phyloP scores from a whole-genome alignment of 2,888 invertebrate genomes.

The Drosophila macrospina region DNA sequence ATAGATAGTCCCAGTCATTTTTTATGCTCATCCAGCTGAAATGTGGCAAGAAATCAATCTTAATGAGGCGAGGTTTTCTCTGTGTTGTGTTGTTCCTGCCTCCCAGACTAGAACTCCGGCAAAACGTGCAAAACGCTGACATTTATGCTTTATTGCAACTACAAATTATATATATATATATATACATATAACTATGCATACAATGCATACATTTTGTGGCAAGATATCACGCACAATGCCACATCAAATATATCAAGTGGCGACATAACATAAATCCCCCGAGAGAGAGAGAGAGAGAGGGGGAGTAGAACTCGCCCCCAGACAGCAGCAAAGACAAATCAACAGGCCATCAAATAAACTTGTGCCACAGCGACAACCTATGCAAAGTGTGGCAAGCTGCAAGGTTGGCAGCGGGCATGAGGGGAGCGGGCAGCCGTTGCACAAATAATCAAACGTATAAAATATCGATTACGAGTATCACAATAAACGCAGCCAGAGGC shows the following conservation, averaged over 20 bases:
- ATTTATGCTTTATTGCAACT: conserved; percentile 50
- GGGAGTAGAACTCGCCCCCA: conserved; percentile 15
- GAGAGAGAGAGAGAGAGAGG: too few species aligned
- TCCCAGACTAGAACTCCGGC: not conserved
- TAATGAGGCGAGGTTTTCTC: too few species aligned
- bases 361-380: conserved; percentile 8
- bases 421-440: too few species aligned
- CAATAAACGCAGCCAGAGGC: conserved; percentile 31
- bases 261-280: conserved; percentile 62
- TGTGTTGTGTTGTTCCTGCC: too few species aligned
- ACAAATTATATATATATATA: too few species aligned
- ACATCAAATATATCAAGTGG: conserved; percentile 64
- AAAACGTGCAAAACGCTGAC: conserved; percentile 10
- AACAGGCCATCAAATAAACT: conserved; percentile 64
- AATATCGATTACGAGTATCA: conserved; percentile 63
- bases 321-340: conserved; percentile 32
- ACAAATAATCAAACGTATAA: conserved; percentile 47
- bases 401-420: too few species aligned
- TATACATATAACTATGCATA: conserved; percentile 23
- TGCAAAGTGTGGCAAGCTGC: conserved; percentile 25
- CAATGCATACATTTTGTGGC: conserved; percentile 56
- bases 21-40: conserved; percentile 34
- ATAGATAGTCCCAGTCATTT: conserved; percentile 20
- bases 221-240: conserved; percentile 56
- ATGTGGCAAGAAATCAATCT: not conserved